Percentiles rank a stretch among this genome's conserved stretches.
Conservation (phyloP, 2,797 vertebrate species). For the Rousettus madagascariensis region DNA sequence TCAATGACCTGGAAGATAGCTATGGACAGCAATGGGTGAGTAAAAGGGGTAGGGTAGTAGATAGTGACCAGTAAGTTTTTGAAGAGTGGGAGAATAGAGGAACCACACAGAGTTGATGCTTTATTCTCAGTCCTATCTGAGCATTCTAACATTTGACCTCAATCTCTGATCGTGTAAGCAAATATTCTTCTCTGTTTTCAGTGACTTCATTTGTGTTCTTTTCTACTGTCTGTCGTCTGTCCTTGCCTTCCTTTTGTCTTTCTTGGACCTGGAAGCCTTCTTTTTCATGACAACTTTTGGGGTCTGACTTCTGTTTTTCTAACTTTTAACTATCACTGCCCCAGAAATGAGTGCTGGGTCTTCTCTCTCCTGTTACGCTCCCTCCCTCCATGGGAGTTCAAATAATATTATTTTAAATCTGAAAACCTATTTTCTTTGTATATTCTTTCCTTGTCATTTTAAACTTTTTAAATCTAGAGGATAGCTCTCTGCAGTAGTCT, state of each 20-base stretch:
- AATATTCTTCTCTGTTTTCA: neutral
- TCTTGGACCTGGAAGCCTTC: neutral
- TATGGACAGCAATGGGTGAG: slow-evolving; percentile 96
- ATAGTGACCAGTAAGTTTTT: neutral
- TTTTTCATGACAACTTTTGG: neutral
- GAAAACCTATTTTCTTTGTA: neutral
- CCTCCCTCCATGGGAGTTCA: neutral
- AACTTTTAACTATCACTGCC: neutral
- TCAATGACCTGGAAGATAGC: slow-evolving; percentile 94
- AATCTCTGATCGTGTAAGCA: neutral
- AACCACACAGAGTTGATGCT: neutral
- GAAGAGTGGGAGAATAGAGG: neutral
- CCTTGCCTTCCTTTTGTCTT: neutral
- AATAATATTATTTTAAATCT: neutral
- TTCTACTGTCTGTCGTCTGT: neutral
- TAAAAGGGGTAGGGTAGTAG: neutral
- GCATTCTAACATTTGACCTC: neutral
- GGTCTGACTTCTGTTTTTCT: neutral
- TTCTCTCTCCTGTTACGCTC: neutral
- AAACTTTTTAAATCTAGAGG: neutral
- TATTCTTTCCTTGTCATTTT: neutral
- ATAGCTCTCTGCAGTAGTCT: neutral
- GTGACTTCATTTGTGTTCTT: neutral
- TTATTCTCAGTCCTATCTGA: neutral
- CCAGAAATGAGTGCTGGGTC: neutral